Base-by-base conservation (phyloP, 1,140 invertebrate genomes). In the Daktulosphaira vitifoliae region DNA sequence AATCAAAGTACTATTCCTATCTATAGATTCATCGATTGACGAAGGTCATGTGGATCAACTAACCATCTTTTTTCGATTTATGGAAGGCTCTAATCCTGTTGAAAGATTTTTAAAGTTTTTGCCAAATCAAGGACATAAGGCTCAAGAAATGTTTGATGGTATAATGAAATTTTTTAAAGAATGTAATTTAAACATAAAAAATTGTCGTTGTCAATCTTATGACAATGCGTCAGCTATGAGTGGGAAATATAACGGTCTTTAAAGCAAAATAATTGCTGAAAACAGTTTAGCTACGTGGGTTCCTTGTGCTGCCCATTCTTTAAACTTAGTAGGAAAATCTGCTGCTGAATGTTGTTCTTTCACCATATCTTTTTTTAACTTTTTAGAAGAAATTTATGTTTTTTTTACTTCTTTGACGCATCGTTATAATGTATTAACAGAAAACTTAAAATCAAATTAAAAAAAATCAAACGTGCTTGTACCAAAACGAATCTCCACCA, bases 261-360 rank as follows among this genome's bases (percentile, higher is more conserved):
- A 73, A 69, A 68, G 73, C 67, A 65, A 23, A 22, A 22, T 54
- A 48, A 54, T 23, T 25, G 52, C 39, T 11, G 8, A 54, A 13
- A 22, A 37, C 18, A 20, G 16, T 25, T 9, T 42, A n/a, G 50
- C 65, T 22, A 37, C 56, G 11, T 66, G 33, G 16, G 68, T 69
- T 49, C 71, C 69, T 68, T 74, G 70, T 70, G 71, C 69, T 68
- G 74, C 69, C 64, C 71, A 71, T 70, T 70, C 54, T 69, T 70
- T 76, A 66, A 76, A 71, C 66, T 67, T 71, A 49, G 71, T 71
- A 67, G 68, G 68, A 16, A 66, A 68, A 65, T 68, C 68, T 71
- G 71, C 71, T 15, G 72, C 69, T 64, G 49, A 26, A 22, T 37
- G 26, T 33, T 65, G 26, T 29, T 65, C 39, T 13, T 23, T 25